A percentile compares a stretch with the other conserved stretches of the same genome.
Conservation (phyloP, 2,888 invertebrate genomes). For the Luperina nickerlii region DNA sequence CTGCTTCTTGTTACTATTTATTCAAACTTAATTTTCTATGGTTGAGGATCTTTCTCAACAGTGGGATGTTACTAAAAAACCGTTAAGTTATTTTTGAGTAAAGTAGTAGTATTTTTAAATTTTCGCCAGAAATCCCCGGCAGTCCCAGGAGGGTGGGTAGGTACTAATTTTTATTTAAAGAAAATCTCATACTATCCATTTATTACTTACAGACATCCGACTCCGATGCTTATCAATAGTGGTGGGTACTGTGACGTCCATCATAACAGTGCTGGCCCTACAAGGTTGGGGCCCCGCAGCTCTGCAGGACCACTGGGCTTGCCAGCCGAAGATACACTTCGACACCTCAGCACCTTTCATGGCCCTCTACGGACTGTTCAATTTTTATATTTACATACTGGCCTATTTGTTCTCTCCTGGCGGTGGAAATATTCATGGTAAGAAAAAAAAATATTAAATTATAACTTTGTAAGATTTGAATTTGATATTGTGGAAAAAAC, state of each 20-base stretch:
- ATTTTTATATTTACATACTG: slow-evolving; percentile 98
- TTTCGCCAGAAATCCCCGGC: not conserved
- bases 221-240: slow-evolving; percentile 97
- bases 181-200: not conserved
- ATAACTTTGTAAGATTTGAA: not conserved
- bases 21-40: not conserved
- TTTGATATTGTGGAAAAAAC: not conserved
- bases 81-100: not conserved
- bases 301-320: slow-evolving; percentile 98
- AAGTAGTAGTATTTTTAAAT: not conserved
- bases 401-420: slow-evolving; percentile 98
- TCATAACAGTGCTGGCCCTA: slow-evolving; percentile 94
- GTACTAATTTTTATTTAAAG: not conserved
- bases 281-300: slow-evolving; percentile 97
- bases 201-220: slow-evolving; percentile 93
- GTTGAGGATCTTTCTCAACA: not conserved
- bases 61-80: not conserved
- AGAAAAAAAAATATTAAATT: slow-evolving; percentile 70
- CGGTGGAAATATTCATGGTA: slow-evolving; percentile 95
- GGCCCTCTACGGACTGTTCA: slow-evolving; percentile 97
- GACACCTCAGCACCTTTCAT: slow-evolving; percentile 98
- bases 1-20: too few species aligned
- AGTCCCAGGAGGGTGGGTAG: not conserved
- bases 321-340: slow-evolving; percentile 96
- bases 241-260: slow-evolving; percentile 94